Conservation (phyloP, 2,113 vertebrate genomes). For the Cyrtonyx montezumae region DNA sequence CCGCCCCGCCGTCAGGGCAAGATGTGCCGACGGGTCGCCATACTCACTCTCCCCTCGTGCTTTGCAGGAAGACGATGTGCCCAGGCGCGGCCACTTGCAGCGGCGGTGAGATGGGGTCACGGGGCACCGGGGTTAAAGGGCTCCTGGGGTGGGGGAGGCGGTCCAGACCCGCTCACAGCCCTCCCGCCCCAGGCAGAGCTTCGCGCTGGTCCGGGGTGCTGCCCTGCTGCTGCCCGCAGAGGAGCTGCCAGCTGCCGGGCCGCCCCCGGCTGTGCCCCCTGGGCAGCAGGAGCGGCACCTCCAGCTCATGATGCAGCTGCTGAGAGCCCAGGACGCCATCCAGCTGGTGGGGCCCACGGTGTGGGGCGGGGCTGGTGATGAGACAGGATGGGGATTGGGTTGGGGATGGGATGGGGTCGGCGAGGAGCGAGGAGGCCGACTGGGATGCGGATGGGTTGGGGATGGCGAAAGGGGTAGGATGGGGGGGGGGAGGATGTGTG, state of each 20-base stretch:
- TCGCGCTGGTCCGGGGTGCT: slow-evolving; percentile 90
- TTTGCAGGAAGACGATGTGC: slow-evolving; percentile 79
- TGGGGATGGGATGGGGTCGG: not conserved
- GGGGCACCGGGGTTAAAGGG: not conserved
- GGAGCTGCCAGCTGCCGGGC: not conserved
- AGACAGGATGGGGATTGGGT: too few species aligned
- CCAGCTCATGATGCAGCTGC: slow-evolving; percentile 88
- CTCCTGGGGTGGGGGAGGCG: not conserved
- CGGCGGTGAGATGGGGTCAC: slow-evolving; percentile 80
- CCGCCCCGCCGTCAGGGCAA: not conserved
- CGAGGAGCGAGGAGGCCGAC: too few species aligned
- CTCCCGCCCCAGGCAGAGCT: slow-evolving; percentile 86
- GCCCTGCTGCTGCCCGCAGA: slow-evolving; percentile 86
- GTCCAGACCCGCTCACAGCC: not conserved
- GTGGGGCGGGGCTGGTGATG: not conserved
- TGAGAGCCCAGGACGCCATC: slow-evolving; percentile 89
- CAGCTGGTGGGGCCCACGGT: slow-evolving; percentile 82
- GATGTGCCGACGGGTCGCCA: not conserved
- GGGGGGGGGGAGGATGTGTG: too few species aligned
- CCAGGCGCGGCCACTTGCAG: slow-evolving; percentile 82
- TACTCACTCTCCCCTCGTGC: not conserved
- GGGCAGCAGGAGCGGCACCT: slow-evolving; percentile 82
- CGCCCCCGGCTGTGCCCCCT: not conserved
- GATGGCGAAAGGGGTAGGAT: too few species aligned
- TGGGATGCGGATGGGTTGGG: not conserved